These are phyloP conservation scores for Heliconius charithonia DNA, from an alignment of 2,888 invertebrate genomes.

Conservation along the genomic window DNA sequence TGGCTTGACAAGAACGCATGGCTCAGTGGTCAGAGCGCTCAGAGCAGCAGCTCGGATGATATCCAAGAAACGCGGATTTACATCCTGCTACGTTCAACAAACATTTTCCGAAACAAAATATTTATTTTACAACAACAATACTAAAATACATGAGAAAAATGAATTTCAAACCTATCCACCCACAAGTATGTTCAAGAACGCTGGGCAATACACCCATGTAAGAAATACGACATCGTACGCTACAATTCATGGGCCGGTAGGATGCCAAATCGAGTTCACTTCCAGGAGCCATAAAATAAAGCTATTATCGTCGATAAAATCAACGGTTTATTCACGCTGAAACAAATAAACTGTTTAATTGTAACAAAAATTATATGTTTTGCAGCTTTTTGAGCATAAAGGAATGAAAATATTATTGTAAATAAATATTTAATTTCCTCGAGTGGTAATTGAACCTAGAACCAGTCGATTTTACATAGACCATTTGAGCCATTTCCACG, in stretches of 20 bases:
- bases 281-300: constrained; percentile 36
- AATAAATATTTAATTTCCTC: no score
- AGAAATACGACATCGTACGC: constrained; percentile 33
- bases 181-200: constrained; percentile 5
- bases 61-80: no score
- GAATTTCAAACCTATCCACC: constrained; percentile 13
- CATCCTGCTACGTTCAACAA: no score
- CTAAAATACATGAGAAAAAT: background rate
- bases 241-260: constrained; percentile 31
- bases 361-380: background rate
- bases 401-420: no score
- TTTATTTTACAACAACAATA: background rate
- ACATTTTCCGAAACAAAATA: background rate
- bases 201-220: constrained; percentile 19
- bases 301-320: constrained; percentile 32
- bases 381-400: background rate
- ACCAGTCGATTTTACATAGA: no score
- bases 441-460: no score
- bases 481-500: no score
- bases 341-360: constrained; percentile 24
- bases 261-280: constrained; percentile 49
- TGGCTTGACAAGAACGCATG: no score
- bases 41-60: no score
- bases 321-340: constrained; percentile 23
- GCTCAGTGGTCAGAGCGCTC: no score